phyloP scores from a whole-genome alignment of 2,797 vertebrate species.

The Phrynocephalus vlangalii region DNA sequence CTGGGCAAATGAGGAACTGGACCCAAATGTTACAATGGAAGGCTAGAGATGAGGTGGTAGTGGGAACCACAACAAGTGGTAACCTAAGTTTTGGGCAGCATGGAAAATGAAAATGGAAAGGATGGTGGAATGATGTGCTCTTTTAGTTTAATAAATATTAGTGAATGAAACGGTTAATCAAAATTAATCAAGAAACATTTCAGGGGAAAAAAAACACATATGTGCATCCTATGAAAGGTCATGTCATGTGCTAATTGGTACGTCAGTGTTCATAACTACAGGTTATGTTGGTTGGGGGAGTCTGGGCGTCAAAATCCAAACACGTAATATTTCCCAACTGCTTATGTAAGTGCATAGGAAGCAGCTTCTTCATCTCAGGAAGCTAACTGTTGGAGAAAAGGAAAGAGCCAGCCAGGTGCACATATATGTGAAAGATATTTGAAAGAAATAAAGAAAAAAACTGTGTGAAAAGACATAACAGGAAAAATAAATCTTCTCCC shows the following conservation, averaged over 20 bases:
- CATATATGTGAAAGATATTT: not conserved
- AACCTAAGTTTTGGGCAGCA: not conserved
- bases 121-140: not conserved
- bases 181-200: not conserved
- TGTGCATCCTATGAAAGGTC: not conserved
- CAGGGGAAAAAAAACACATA: not conserved
- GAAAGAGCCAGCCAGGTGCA: not conserved
- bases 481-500: not conserved
- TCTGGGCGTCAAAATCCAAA: too few relatives aligned
- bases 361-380: not conserved
- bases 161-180: not conserved
- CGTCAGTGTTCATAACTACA: not conserved
- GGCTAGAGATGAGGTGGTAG: not conserved
- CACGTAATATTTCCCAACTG: not conserved
- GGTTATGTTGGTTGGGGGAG: not conserved
- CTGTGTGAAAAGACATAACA: not conserved
- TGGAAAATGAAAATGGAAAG: not conserved
- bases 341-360: not conserved
- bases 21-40: not conserved
- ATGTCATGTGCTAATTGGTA: not conserved
- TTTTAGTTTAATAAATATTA: not conserved
- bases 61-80: not conserved
- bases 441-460: not conserved
- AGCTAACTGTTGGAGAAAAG: not conserved
- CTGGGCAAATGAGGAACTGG: not conserved